These are phyloP conservation scores for Armadillidium nasatum DNA, from an alignment of 1,140 invertebrate genomes.

Conservation along the genomic window DNA sequence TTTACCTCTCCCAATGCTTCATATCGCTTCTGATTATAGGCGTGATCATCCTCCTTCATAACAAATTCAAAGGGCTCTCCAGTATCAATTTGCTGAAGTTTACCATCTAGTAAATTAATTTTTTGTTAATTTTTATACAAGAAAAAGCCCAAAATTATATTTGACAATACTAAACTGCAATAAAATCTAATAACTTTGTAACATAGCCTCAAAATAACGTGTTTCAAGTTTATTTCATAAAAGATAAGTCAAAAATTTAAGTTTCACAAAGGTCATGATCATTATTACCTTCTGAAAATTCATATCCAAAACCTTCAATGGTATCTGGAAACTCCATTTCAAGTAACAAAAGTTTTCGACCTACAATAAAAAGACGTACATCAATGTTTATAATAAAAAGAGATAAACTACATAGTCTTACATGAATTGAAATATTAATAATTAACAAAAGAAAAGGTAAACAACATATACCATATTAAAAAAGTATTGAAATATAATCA, in stretches of 20 bases:
- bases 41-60: conserved; percentile 55
- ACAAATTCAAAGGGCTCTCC: conserved; percentile 61
- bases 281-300: conserved; percentile 46
- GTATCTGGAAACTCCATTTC: conserved; percentile 42
- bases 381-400: no score
- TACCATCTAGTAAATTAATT: conserved; percentile 39
- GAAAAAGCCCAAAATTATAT: conserved; percentile 24
- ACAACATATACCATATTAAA: no score
- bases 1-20: conserved; percentile 63
- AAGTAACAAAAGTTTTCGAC: no score
- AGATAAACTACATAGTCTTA: no score
- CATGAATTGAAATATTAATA: no score
- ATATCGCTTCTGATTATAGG: conserved; percentile 65
- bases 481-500: no score
- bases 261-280: background rate
- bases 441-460: no score
- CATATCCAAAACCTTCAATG: conserved; percentile 47
- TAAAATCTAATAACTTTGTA: conserved; percentile 27
- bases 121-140: conserved; percentile 24
- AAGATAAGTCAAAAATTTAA: no score
- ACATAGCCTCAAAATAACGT: background rate
- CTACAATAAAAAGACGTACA: no score
- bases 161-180: background rate
- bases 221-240: no score
- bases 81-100: conserved; percentile 46